A percentile compares a stretch with the other conserved stretches of the same genome.
phyloP scores from a whole-genome alignment of 2,113 vertebrate species.

The Trichechus manatus region DNA sequence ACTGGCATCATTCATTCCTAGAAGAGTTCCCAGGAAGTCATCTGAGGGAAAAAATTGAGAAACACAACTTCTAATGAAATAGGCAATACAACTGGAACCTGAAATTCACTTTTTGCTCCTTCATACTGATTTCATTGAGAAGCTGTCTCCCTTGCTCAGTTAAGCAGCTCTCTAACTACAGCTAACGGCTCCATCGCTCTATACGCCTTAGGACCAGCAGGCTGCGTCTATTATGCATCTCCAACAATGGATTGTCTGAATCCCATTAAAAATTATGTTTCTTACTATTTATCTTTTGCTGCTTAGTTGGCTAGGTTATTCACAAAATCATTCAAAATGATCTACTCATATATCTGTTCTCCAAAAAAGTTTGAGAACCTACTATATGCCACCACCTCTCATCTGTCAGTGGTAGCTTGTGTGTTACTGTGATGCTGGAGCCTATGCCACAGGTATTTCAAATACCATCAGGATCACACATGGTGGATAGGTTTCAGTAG shows the following conservation, averaged over 20 bases:
- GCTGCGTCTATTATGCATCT: neutral
- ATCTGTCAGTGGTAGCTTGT: too few species aligned
- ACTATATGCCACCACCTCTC: too few species aligned
- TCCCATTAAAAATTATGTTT: neutral
- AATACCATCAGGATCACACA: too few species aligned
- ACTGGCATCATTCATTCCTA: neutral
- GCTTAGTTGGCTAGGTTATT: neutral
- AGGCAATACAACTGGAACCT: neutral
- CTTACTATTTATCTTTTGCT: neutral
- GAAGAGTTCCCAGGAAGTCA: neutral
- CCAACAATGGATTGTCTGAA: neutral
- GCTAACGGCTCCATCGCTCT: neutral
- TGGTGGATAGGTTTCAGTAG: too few species aligned
- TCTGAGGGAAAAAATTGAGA: neutral
- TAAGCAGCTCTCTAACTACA: neutral
- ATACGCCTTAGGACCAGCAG: neutral
- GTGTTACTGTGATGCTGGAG: too few species aligned
- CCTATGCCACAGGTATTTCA: too few species aligned
- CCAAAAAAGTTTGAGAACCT: neutral
- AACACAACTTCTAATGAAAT: neutral
- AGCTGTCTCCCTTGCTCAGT: neutral
- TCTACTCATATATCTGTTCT: neutral
- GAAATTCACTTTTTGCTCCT: neutral
- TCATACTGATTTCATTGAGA: neutral
- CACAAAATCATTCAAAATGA: neutral